Evolutionary conservation across 2,113 vertebrate genomes (phyloP), one percentile per base, ranked within the genome.

Genomic region (Desmodus rotundus): DNA sequence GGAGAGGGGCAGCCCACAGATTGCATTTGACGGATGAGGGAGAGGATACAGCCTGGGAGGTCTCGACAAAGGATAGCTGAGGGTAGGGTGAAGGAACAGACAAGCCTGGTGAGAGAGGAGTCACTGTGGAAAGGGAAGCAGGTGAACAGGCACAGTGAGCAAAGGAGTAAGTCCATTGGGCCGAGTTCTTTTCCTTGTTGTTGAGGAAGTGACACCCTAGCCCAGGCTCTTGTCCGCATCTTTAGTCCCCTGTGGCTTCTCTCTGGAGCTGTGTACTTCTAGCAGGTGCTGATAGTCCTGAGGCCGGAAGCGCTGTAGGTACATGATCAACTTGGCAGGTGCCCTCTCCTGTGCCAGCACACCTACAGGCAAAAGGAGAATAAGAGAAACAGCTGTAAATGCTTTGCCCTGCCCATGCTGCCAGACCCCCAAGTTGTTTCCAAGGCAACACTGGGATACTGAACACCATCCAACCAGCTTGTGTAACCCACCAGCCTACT

Each of bases 251-350:
- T 52, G 47, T 70, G 78, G 92, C 54, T 58, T 95, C 93, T 87
- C 85, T 68, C 76, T 2, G 31, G 43, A 50, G 26, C 43, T 19
- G 19, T 74, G 15, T 7, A 12, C 97, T 74, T 95, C 97, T 36
- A 98, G 72, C 41, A 99, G 98, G 84, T 95, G 98, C 58, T 97
- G 89, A 45, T 99, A 99, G 88, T 99, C 99, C 20, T 98, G 98
- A 12, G 99, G 99, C 43, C 97, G 97, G 97, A 99, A 98, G 95
- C 93, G 98, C 96, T 98, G 97, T 33, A 99, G 98, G 96, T 98
- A 99, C 45, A 98, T 97, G 0, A 97, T 68, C 99, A 99, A 99
- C 98, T 99, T 99, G n/a, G 99, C 99, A 13, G 98, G 97, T 63
- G 98, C 97, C 78, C 8, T 97, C 91, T 98, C 97, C 96, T 98